phyloP scores from a whole-genome alignment of 1,140 invertebrate species.

The Caenorhabditis inopinata region DNA sequence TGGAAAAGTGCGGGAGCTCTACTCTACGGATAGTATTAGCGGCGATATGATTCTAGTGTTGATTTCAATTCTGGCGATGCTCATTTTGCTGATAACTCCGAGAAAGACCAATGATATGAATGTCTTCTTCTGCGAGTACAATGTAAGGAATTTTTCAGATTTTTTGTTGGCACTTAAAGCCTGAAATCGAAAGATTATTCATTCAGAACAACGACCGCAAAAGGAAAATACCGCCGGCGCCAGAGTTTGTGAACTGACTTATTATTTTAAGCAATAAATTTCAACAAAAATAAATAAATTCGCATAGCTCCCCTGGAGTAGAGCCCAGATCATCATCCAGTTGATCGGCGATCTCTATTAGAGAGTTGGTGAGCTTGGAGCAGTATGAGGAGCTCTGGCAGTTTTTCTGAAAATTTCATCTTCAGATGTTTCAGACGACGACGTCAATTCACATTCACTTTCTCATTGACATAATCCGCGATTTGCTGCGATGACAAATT shows the following conservation, averaged over 20 bases:
- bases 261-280: too few species aligned
- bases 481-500: neutral
- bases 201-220: neutral
- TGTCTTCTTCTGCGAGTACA: neutral
- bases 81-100: neutral
- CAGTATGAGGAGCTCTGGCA: neutral
- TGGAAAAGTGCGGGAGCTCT: neutral
- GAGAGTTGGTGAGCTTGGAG: neutral
- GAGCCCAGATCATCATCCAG: neutral
- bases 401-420: neutral
- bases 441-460: neutral
- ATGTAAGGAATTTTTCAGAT: neutral
- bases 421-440: too few species aligned
- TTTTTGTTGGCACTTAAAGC: too few species aligned
- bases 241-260: neutral
- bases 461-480: neutral
- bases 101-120: conserved; percentile 12
- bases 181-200: too few species aligned
- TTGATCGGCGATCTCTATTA: conserved; percentile 4
- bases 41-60: neutral
- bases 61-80: neutral
- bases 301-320: neutral
- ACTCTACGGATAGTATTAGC: neutral
- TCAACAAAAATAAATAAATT: neutral
- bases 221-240: neutral